Evolutionary conservation across 2,113 vertebrate species (phyloP).

Genomic region (Oryzias curvinotus): DNA sequence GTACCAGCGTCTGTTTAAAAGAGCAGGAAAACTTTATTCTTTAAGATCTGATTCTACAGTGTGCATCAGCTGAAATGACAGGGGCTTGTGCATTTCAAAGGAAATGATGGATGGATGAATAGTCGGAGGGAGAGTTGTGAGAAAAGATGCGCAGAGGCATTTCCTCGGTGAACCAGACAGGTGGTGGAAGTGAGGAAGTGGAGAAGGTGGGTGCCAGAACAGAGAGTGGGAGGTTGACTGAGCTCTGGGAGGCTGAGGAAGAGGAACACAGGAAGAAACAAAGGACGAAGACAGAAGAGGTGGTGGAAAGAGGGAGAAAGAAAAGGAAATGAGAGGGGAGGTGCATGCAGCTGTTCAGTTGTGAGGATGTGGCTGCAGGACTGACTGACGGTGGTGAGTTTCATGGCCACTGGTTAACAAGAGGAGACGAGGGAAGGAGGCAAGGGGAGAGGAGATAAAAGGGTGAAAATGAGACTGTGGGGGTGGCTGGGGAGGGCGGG

Average conservation of each 20-base stretch:
- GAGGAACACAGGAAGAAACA: constrained; percentile 13
- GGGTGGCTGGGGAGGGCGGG: constrained; percentile 12
- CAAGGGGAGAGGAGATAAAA: constrained; percentile 15
- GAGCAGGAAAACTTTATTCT: no score
- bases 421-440: constrained; percentile 31
- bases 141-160: constrained; percentile 18
- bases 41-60: no score
- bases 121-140: constrained; percentile 12
- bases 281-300: constrained; percentile 5
- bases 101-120: background rate
- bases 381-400: constrained; percentile 46
- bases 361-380: constrained; percentile 51
- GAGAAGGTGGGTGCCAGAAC: constrained; percentile 44
- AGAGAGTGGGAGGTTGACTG: constrained; percentile 46
- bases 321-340: constrained; percentile 3
- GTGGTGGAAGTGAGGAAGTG: constrained; percentile 21
- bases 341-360: constrained; percentile 56
- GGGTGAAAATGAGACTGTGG: constrained; percentile 45
- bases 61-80: no score
- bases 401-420: constrained; percentile 65
- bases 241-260: constrained; percentile 43
- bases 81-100: no score
- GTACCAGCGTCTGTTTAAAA: no score
- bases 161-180: constrained; percentile 41
- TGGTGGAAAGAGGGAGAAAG: constrained; percentile 31